Conservation (phyloP, 2,113 vertebrate species). For the Ptilorrhoa leucosticta region DNA sequence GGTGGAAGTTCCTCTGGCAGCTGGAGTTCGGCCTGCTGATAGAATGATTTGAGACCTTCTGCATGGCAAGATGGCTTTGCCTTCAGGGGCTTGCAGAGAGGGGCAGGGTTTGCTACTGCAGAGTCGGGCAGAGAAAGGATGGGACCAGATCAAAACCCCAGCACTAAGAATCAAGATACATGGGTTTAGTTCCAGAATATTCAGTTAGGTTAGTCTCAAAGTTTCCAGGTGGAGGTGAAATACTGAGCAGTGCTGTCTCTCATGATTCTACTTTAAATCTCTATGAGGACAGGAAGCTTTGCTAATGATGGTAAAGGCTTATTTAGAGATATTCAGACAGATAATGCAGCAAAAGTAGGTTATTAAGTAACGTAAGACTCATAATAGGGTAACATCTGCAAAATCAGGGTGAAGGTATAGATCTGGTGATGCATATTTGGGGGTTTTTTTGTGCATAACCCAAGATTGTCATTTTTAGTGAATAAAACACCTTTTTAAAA, state of each 20-base stretch:
- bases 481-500: background rate
- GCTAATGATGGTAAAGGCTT: background rate
- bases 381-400: background rate
- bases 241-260: background rate
- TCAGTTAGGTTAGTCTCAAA: background rate
- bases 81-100: background rate
- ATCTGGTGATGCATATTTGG: background rate
- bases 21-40: background rate
- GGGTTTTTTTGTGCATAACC: background rate
- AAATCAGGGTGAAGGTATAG: background rate
- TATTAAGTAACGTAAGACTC: background rate
- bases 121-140: background rate
- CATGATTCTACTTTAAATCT: background rate
- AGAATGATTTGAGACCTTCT: background rate
- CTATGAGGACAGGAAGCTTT: background rate
- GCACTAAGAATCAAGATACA: background rate
- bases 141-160: background rate
- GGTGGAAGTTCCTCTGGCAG: background rate
- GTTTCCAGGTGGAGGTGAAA: background rate
- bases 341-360: background rate
- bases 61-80: rapidly evolving
- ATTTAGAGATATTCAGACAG: background rate
- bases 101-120: background rate
- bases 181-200: background rate
- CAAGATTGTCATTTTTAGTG: background rate